A percentile compares a stretch with the other conserved stretches of the same genome.
Evolutionary conservation across 2,888 invertebrate genomes (phyloP).

Genomic region (Brachypalpus laphriformis): DNA sequence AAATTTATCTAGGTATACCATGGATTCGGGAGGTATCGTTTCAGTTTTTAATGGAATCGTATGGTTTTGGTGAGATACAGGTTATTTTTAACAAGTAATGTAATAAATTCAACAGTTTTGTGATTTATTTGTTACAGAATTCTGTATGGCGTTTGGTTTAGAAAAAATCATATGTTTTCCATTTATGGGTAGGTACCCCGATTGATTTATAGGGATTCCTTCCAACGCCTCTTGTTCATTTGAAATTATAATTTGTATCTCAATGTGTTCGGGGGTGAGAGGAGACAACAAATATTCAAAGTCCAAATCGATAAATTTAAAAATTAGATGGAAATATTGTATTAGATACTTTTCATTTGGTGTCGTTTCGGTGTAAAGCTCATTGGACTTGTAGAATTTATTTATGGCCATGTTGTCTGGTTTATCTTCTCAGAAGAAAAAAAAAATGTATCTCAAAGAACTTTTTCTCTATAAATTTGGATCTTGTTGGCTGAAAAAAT

Average conservation of each 20-base stretch:
- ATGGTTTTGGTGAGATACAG: constrained; percentile 22
- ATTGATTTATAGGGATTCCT: constrained; percentile 42
- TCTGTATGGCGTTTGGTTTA: neutral
- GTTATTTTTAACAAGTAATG: constrained; percentile 56
- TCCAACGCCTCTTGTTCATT: constrained; percentile 57
- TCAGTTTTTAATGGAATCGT: neutral
- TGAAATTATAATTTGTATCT: constrained; percentile 64
- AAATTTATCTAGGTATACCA: constrained; percentile 55
- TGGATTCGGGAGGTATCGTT: neutral
- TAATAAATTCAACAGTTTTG: constrained; percentile 63
- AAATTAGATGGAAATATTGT: constrained; percentile 26
- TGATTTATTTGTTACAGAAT: constrained; percentile 54
- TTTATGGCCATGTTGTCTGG: constrained; percentile 22
- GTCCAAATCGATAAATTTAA: constrained; percentile 30
- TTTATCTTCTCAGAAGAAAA: constrained; percentile 17
- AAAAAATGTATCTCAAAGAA: neutral
- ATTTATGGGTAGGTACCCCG: neutral
- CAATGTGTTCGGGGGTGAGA: constrained; percentile 17
- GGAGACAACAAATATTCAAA: neutral
- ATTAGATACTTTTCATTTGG: constrained; percentile 37
- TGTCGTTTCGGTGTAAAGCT: neutral
- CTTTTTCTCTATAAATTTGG: neutral
- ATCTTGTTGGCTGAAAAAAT: neutral
- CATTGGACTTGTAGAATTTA: neutral
- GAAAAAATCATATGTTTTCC: constrained; percentile 55